Percentiles rank a stretch among this genome's conserved stretches.
These are phyloP conservation scores for Drosophila paranaensis DNA, from an alignment of 2,888 invertebrate species.

Conservation along the genomic window DNA sequence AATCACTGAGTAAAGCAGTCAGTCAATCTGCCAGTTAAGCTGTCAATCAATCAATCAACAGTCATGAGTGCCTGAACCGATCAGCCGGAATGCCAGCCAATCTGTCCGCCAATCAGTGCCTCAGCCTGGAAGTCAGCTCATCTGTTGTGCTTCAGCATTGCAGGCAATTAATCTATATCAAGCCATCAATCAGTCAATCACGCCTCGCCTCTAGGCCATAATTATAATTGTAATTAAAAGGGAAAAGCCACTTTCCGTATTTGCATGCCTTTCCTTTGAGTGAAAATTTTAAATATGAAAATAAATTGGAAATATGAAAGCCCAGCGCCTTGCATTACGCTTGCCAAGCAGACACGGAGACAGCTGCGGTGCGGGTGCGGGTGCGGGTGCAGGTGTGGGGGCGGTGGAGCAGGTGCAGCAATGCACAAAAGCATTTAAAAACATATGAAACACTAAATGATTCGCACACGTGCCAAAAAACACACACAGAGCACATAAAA, in stretches of 20 bases:
- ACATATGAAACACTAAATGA: slow-evolving; percentile 54
- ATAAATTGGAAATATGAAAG: slow-evolving; percentile 13
- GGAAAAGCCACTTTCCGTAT: background rate
- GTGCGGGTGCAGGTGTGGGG: background rate
- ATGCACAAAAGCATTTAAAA: slow-evolving; percentile 46
- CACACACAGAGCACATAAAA: slow-evolving; percentile 2
- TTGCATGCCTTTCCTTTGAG: background rate
- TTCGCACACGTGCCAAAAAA: slow-evolving; percentile 47
- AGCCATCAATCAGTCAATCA: background rate
- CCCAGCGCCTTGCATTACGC: background rate
- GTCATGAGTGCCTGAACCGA: too few species aligned
- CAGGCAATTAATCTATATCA: background rate
- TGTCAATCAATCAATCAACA: background rate
- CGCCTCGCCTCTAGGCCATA: background rate
- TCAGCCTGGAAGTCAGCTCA: background rate
- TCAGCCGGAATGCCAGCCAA: background rate
- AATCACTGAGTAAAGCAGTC: background rate
- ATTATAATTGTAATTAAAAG: background rate
- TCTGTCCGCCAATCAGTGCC: background rate
- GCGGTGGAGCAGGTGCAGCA: slow-evolving; percentile 36
- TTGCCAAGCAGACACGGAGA: background rate
- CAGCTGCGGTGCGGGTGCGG: background rate
- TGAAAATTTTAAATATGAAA: background rate
- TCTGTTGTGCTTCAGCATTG: background rate
- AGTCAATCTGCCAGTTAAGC: background rate